phyloP scores from a whole-genome alignment of 2,888 invertebrate genomes.

The Ormyrus rosae region DNA sequence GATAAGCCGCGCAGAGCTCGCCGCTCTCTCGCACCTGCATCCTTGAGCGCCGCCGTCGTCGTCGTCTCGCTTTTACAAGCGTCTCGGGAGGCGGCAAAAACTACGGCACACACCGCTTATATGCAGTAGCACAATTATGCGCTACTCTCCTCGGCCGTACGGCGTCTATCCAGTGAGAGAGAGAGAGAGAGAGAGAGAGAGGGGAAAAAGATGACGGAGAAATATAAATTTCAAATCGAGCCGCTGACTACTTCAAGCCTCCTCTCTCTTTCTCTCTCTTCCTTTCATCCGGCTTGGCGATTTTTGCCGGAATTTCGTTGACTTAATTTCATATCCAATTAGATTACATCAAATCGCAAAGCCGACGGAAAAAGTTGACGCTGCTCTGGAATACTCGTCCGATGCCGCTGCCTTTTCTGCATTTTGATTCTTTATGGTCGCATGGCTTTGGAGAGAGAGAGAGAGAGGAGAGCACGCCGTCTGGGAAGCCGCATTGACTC shows the following conservation, averaged over 20 bases:
- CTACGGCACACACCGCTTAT: slow-evolving; percentile 27
- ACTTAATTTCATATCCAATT: slow-evolving; percentile 74
- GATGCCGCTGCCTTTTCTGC: slow-evolving; percentile 47
- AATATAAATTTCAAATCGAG: slow-evolving; percentile 60
- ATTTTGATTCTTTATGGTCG: slow-evolving; percentile 53
- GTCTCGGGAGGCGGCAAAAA: slow-evolving; percentile 41
- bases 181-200: slow-evolving; percentile 33
- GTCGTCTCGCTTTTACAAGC: slow-evolving; percentile 18
- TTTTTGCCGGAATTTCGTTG: slow-evolving; percentile 72
- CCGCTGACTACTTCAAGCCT: not conserved
- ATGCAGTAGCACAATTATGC: slow-evolving; percentile 56
- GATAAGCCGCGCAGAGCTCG: slow-evolving; percentile 26
- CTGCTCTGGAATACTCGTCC: slow-evolving; percentile 57
- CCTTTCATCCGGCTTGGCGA: slow-evolving; percentile 59
- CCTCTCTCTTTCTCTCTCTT: slow-evolving; percentile 45
- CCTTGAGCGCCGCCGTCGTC: not conserved
- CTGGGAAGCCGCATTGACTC: slow-evolving; percentile 30
- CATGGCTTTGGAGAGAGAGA: not conserved
- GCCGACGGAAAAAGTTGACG: slow-evolving; percentile 65
- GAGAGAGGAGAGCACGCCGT: not conserved
- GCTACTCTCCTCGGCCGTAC: not conserved
- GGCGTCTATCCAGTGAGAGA: slow-evolving; percentile 14
- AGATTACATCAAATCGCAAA: slow-evolving; percentile 66
- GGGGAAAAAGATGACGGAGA: slow-evolving; percentile 56
- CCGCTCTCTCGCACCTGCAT: slow-evolving; percentile 29